A percentile compares a stretch with the other conserved stretches of the same genome.
phyloP scores from a whole-genome alignment of 2,888 invertebrate species.

The Torymus texanus region DNA sequence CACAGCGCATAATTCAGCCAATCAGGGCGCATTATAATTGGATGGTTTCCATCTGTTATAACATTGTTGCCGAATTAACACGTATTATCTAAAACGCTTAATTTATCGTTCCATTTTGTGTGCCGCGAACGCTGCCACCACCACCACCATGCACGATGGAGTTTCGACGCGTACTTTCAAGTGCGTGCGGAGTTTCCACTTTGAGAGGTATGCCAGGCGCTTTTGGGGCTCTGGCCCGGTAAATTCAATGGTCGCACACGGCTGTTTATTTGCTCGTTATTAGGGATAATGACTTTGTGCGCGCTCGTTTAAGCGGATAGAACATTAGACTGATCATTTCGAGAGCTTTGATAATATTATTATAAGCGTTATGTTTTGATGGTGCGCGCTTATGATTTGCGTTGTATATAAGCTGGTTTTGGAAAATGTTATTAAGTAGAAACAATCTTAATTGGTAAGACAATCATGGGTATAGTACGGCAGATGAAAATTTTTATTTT shows the following conservation, averaged over 20 bases:
- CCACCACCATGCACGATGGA: no score
- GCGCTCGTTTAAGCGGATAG: not conserved
- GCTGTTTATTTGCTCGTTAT: slow-evolving; percentile 15
- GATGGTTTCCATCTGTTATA: slow-evolving; percentile 37
- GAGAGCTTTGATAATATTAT: no score
- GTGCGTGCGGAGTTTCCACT: slow-evolving; percentile 2
- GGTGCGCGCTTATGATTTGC: no score
- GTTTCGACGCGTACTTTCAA: no score
- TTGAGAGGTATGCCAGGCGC: not conserved
- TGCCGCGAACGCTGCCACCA: no score
- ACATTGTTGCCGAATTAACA: slow-evolving; percentile 46
- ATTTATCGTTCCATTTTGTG: slow-evolving; percentile 15
- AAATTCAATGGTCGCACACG: not conserved
- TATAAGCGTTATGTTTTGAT: no score
- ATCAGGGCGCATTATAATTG: slow-evolving; percentile 50
- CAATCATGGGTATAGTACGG: no score
- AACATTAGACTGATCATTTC: not conserved
- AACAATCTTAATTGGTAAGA: no score
- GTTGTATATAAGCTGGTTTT: no score
- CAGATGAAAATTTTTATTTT: no score
- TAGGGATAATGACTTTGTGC: slow-evolving; percentile 4
- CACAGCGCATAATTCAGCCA: slow-evolving; percentile 35
- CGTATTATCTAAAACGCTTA: slow-evolving; percentile 28
- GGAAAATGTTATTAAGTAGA: no score
- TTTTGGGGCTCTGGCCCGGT: not conserved